Evolutionary conservation across 2,797 vertebrate species (phyloP), one percentile per base, ranked within the genome.

Genomic region (Eurystomus glaucurus): DNA sequence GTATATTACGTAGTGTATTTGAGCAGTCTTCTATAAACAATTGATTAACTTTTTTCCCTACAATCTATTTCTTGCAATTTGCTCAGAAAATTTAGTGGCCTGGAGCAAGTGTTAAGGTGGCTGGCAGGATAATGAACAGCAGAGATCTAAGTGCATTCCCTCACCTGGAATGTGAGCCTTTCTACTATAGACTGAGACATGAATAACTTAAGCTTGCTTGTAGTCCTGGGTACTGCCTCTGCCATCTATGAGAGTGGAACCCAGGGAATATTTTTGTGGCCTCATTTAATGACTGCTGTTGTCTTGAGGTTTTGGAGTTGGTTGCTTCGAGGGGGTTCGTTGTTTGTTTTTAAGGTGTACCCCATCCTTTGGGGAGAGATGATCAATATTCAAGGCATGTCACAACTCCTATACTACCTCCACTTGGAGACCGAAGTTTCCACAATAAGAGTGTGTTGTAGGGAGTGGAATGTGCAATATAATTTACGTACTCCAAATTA

Each of bases 361-460:
- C 50, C 52, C 11, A 45, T 89, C 77, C 70, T 77, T 64, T 74
- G 43, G 22, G 55, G 68, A 85, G 62, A 76, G 37, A 55, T 93
- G 88, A 93, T 92, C 43, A 37, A 37, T 85, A 83, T 58, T 26
- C 64, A 51, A 85, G 64, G 92, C 55, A 96, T 92, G 92, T 74
- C 85, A 76, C 46, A 89, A 87, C 70, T 79, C 77, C 31, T 72
- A n/a, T 58, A 35, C 28, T 51, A 48, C 74, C 31, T 87, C 86
- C 33, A 8, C 37, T 39, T 52, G 25, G 70, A 91, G 76, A 65
- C 71, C 88, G 80, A 78, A 74, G 18, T 83, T 76, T 77, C 88
- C 81, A 37, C 82, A 90, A 46, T 88, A 50, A 51, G 45, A 71
- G 28, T 2, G 8, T 64, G 75, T 77, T 76, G 61, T 13, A 74